Base-by-base conservation (phyloP, 1,140 invertebrate genomes). In the Leptinotarsa texana region DNA sequence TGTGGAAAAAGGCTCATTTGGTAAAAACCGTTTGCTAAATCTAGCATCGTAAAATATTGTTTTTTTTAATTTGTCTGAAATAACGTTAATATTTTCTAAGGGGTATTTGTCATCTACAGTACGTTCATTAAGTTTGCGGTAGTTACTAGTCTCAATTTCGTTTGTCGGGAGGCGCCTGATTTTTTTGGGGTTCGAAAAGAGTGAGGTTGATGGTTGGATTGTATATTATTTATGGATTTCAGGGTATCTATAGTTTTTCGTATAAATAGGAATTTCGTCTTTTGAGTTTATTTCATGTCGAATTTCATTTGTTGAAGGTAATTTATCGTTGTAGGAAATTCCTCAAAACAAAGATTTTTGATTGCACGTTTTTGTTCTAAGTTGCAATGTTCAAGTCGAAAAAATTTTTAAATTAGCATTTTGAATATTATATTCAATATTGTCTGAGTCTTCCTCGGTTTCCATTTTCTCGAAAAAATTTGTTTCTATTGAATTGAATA, bases 301-400 rank as follows among this genome's bases (percentile, higher is more conserved):
- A 3, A 24, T 24, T 24, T 24, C 22, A 72, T 42, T 69, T 27
- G 66, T 77, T 13, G 66, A 68, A 42, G 66, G 17, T 15, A 68
- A 22, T 63, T 33, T 47, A 51, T 75, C 74, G 27, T 57, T 33
- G 65, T 75, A 67, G 24, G 73, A 75, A n/a, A 75, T 75, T 11
- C 69, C 70, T 67, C 71, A 68, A 48, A 69, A 70, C 73, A 74
- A 18, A 77, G 11, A 18, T 70, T 69, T 51, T 15, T 66, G 13
- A 74, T n/a, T 27, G 47, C 24, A 24, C 0, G 22, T n/a, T 70
- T 51, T 69, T 77, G 42, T 77, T 74, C 72, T 69, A 61, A 2
- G 62, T 77, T 77, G 15, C 22, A 74, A 74, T 77, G 75, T 13
- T 66, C 18, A 17, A 70, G 18, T 13, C 67, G 17, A n/a, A 42